Conservation (phyloP, 1,140 invertebrate genomes). For the Cydia amplana region DNA sequence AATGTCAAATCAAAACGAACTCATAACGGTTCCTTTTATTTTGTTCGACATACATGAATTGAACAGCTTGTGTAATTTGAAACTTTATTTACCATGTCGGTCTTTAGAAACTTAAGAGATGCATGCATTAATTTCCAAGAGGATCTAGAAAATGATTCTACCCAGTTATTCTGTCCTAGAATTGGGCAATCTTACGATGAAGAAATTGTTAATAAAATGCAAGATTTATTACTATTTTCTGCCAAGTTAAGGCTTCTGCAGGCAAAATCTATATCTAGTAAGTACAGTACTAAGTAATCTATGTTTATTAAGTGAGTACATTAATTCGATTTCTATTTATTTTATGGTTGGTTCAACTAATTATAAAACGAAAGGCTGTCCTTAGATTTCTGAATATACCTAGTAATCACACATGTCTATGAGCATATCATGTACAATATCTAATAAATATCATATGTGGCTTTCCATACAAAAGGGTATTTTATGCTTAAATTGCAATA, state of each 20-base stretch:
- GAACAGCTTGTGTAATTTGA: neutral
- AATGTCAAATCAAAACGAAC: neutral
- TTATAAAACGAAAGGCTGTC: neutral
- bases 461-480: too few species aligned
- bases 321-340: neutral
- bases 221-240: conserved; percentile 51
- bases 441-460: too few species aligned
- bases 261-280: conserved; percentile 55
- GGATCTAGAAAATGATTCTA: conserved; percentile 45
- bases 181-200: conserved; percentile 55
- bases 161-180: conserved; percentile 52
- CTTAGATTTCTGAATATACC: too few species aligned
- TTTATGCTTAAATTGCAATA: too few species aligned
- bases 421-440: too few species aligned
- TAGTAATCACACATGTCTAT: too few species aligned
- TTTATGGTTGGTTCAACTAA: neutral
- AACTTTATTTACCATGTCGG: conserved; percentile 47
- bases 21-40: neutral
- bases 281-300: conserved; percentile 37
- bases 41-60: neutral
- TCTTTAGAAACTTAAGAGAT: conserved; percentile 55
- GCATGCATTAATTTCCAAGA: conserved; percentile 53
- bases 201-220: conserved; percentile 50
- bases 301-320: too few species aligned
- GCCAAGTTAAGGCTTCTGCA: conserved; percentile 60